A percentile compares a stretch with the other conserved stretches of the same genome.
These are phyloP conservation scores for Cantharis nigra DNA, from an alignment of 2,888 invertebrate species.

Conservation along the genomic window DNA sequence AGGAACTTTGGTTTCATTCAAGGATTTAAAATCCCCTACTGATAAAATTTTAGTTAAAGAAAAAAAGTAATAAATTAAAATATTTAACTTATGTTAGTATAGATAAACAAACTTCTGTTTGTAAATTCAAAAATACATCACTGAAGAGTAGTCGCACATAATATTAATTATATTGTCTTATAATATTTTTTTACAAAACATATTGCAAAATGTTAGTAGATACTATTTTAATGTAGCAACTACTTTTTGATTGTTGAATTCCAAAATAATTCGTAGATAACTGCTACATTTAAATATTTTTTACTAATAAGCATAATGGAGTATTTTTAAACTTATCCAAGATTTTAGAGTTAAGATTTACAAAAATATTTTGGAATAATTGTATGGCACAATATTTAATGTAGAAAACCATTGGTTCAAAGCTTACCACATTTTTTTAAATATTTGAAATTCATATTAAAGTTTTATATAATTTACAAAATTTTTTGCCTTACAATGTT, in stretches of 20 bases:
- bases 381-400: neutral
- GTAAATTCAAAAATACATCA: neutral
- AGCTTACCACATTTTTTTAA: neutral
- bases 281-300: neutral
- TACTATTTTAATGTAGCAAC: neutral
- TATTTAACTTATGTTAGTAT: neutral
- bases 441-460: neutral
- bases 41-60: constrained; percentile 35
- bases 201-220: neutral
- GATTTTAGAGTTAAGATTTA: neutral
- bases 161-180: neutral
- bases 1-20: constrained; percentile 68
- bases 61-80: constrained; percentile 17
- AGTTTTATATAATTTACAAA: neutral
- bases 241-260: neutral
- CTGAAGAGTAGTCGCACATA: neutral
- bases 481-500: neutral
- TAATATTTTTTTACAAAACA: neutral
- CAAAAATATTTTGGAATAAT: neutral
- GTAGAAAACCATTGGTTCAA: neutral
- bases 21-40: constrained; percentile 52
- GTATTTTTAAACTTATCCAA: neutral
- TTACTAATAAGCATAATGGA: neutral
- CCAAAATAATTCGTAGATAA: neutral
- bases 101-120: neutral